These are phyloP conservation scores for Eleginops maclovinus DNA, from an alignment of 2,113 vertebrate genomes.

Conservation along the genomic window DNA sequence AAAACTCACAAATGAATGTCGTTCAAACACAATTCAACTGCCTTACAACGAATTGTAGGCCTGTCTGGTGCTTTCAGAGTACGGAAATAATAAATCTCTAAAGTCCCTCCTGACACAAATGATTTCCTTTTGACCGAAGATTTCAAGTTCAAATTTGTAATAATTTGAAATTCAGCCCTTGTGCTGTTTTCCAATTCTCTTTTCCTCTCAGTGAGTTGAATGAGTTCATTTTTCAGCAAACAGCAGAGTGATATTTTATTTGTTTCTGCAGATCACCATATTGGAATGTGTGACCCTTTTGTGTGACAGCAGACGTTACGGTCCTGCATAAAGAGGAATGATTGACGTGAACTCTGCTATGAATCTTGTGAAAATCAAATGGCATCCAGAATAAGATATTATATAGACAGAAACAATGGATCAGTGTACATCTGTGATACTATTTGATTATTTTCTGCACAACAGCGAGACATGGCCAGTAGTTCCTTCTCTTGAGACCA, in stretches of 20 bases:
- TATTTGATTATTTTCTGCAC: constrained; percentile 48
- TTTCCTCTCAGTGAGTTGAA: constrained; percentile 62
- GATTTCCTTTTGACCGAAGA: constrained; percentile 21
- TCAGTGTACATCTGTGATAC: constrained; percentile 53
- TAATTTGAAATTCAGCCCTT: constrained; percentile 24
- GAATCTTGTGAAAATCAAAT: neutral
- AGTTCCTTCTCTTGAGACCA: constrained; percentile 61
- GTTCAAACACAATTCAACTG: no score
- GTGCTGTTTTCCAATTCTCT: constrained; percentile 20
- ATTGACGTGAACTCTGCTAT: neutral
- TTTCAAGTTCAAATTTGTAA: constrained; percentile 29
- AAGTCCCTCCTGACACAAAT: neutral
- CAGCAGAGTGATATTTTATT: constrained; percentile 25
- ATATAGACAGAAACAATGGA: neutral
- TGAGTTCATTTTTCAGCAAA: constrained; percentile 56
- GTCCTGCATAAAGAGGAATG: constrained; percentile 17
- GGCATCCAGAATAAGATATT: neutral
- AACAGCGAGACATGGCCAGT: constrained; percentile 30
- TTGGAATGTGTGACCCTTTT: constrained; percentile 58
- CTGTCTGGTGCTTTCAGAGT: no score
- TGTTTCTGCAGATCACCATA: constrained; percentile 40
- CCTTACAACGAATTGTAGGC: no score
- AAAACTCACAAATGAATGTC: neutral
- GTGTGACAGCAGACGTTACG: constrained; percentile 53
- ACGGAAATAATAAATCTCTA: no score